A percentile compares a stretch with the other conserved stretches of the same genome.
These are phyloP conservation scores for Antedon bifida DNA, from an alignment of 35 echinoderm and acorn worm genomes.

Conservation along the genomic window DNA sequence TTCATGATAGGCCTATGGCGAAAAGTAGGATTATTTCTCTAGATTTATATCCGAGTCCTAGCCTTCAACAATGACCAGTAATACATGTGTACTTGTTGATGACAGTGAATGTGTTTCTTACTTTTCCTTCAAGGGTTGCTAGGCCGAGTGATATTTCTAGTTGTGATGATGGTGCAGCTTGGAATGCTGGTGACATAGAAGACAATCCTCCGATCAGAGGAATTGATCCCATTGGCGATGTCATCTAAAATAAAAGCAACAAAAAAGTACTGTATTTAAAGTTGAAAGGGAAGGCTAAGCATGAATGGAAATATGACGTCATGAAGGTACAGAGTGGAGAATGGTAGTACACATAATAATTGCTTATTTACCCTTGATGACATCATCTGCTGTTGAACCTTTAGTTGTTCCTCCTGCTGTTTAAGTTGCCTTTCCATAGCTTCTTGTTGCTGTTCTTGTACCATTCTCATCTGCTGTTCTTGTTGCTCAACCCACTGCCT, in stretches of 20 bases:
- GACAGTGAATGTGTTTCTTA: neutral
- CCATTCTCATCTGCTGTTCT: constrained; percentile 1
- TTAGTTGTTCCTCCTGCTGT: constrained; percentile 11
- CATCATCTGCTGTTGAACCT: constrained; percentile 1
- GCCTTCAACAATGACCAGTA: no score
- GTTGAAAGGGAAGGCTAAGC: neutral
- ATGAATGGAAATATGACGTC: neutral
- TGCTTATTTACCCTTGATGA: neutral
- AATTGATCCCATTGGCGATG: neutral
- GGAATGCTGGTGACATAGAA: neutral
- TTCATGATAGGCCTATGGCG: no score
- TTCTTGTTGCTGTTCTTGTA: constrained; percentile 6
- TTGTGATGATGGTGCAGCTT: neutral
- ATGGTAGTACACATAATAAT: no score
- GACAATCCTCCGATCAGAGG: neutral
- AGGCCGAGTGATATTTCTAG: neutral
- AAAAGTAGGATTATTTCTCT: no score
- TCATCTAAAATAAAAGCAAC: neutral
- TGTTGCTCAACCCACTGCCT: constrained; percentile 6
- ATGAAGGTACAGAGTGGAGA: no score
- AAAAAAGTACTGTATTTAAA: neutral
- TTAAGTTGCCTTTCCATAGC: constrained; percentile 7
- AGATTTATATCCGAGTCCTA: no score
- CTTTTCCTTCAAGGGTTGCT: neutral
- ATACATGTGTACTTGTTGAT: no score